These are phyloP conservation scores for Papilio helenus DNA, from an alignment of 1,140 invertebrate species.

Conservation along the genomic window DNA sequence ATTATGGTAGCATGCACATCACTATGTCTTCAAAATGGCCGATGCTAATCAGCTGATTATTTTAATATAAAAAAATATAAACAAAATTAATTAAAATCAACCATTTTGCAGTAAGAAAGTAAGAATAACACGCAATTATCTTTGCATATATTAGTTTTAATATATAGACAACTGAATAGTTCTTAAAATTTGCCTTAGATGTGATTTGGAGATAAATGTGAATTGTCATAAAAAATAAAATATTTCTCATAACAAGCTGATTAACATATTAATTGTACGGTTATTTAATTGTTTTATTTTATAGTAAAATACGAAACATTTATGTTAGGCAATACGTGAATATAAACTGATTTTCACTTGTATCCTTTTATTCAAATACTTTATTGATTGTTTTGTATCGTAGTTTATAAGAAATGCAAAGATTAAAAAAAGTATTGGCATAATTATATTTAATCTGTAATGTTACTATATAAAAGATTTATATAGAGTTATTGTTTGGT, in stretches of 20 bases:
- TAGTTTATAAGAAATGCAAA: not conserved
- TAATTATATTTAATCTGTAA: not conserved
- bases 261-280: not conserved
- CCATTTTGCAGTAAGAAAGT: too few relatives aligned
- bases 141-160: too few relatives aligned
- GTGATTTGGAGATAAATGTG: too few relatives aligned
- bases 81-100: not conserved
- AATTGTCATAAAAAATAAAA: too few relatives aligned
- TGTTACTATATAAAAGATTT: conserved; percentile 16
- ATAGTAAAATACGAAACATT: not conserved
- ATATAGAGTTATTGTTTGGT: conserved; percentile 3
- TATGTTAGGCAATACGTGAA: not conserved
- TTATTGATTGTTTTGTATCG: not conserved
- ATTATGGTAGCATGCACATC: not conserved
- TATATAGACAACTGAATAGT: too few relatives aligned
- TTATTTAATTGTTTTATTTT: not conserved
- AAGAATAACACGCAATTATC: too few relatives aligned
- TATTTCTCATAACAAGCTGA: too few relatives aligned
- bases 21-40: not conserved
- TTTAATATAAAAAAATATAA: not conserved
- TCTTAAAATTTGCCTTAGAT: too few relatives aligned
- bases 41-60: not conserved
- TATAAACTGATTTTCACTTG: not conserved
- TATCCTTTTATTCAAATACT: not conserved
- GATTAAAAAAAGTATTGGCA: not conserved